Conservation (phyloP, 2,113 vertebrate species). For the Leptobrachium ailaonicum region DNA sequence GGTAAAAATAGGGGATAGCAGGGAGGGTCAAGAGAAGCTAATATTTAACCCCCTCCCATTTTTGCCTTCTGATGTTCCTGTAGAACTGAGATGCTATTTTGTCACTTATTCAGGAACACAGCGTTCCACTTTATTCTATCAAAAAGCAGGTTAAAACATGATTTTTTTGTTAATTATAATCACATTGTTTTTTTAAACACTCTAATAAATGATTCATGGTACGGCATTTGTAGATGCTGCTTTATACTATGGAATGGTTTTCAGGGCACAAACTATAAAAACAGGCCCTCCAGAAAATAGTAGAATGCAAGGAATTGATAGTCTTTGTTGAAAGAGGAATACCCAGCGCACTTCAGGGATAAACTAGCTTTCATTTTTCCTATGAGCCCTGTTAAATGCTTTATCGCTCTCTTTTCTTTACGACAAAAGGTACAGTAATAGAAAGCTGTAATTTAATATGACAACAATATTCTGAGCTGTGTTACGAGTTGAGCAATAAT, state of each 20-base stretch:
- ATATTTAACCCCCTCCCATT: no score
- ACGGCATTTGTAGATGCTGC: not conserved
- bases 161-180: no score
- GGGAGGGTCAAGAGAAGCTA: no score
- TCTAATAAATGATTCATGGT: not conserved
- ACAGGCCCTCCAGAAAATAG: not conserved
- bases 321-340: not conserved
- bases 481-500: no score
- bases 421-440: not conserved
- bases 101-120: no score
- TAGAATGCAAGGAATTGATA: not conserved
- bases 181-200: not conserved
- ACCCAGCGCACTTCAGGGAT: not conserved
- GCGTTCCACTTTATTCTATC: no score
- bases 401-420: not conserved
- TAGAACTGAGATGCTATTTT: no score
- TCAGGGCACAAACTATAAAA: not conserved
- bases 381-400: not conserved
- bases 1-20: no score
- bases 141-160: no score
- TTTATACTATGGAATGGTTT: not conserved
- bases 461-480: no score
- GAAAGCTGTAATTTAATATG: not conserved
- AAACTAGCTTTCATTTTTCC: not conserved
- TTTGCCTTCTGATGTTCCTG: no score